Evolutionary conservation across 1,140 invertebrate genomes (phyloP), one percentile per base, ranked within the genome.

Genomic region (Anadara kagoshimensis): DNA sequence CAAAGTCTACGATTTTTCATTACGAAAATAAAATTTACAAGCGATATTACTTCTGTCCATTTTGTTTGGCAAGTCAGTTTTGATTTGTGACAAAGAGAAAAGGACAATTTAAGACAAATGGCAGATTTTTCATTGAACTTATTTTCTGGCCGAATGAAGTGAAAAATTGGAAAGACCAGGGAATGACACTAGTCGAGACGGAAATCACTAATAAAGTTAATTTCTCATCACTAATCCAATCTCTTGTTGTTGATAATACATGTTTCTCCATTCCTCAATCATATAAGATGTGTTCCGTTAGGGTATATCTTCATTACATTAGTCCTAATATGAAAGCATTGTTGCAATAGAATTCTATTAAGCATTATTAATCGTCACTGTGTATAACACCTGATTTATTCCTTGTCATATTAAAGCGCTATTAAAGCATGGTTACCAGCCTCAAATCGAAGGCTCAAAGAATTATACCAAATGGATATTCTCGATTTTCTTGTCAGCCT

Each of bases 181-280:
- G 62, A 67, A 73, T 59, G 63, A 73, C 67, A 69, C 41, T 62
- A 51, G 41, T 44, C 51, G 62, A 69, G 45, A 66, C 67, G 44
- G 47, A 62, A 73, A 41, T 73, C 63, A 68, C 66, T 73, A 73
- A 73, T 73, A 73, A 73, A 73, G 63, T 65, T 68, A 73, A 73
- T 73, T 73, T 73, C 71, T 73, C 64, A 62, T 68, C 43, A 53
- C 63, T 67, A 64, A 73, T 73, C 54, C 16, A 24, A 45, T 45
- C 53, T n/a, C 24, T 29, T 24, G 26, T 36, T 58, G 59, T 10
- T 47, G 51, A 41, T 49, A 12, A 61, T 69, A 61, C 67, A 61
- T 36, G 62, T 64, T 36, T 36, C 56, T 29, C 22, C 36, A 57
- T 36, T 24, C 57, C 57, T 47, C 67, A 69, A 69, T 61, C 67